Conservation (phyloP, 2,888 invertebrate species). For the Ganaspis brasiliensis region DNA sequence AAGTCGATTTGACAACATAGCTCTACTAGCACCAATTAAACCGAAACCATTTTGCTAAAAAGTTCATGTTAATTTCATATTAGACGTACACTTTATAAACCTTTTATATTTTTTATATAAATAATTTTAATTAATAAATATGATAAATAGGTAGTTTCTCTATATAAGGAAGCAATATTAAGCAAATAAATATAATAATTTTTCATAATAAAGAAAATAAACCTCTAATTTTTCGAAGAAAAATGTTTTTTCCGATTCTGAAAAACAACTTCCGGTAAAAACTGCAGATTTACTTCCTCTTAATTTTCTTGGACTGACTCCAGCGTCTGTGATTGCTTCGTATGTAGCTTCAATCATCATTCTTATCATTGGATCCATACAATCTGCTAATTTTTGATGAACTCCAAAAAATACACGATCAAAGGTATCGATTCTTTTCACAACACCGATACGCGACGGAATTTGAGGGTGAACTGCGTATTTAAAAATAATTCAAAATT, state of each 20-base stretch:
- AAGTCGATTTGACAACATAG: conserved; percentile 61
- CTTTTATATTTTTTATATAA: no score
- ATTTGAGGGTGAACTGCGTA: conserved; percentile 39
- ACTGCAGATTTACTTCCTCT: conserved; percentile 56
- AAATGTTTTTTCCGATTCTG: conserved; percentile 60
- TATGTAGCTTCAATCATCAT: conserved; percentile 54
- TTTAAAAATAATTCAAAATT: conserved; percentile 23
- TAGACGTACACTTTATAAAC: no score
- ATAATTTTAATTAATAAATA: no score
- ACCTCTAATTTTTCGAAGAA: conserved; percentile 59
- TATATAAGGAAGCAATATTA: no score
- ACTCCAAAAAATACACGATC: conserved; percentile 63
- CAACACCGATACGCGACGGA: conserved; percentile 55
- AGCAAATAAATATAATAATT: neutral
- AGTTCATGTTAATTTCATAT: neutral
- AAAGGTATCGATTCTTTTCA: conserved; percentile 52
- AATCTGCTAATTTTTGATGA: conserved; percentile 52
- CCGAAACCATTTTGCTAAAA: conserved; percentile 59
- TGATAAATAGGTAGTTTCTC: no score
- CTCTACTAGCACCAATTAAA: conserved; percentile 57
- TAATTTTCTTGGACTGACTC: conserved; percentile 58
- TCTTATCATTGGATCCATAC: conserved; percentile 60
- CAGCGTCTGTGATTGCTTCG: conserved; percentile 62
- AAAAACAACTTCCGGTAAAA: conserved; percentile 55
- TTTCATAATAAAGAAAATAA: neutral